These are phyloP conservation scores for Spea multiplicata DNA, from an alignment of 2,113 vertebrate genomes.

Conservation along the genomic window DNA sequence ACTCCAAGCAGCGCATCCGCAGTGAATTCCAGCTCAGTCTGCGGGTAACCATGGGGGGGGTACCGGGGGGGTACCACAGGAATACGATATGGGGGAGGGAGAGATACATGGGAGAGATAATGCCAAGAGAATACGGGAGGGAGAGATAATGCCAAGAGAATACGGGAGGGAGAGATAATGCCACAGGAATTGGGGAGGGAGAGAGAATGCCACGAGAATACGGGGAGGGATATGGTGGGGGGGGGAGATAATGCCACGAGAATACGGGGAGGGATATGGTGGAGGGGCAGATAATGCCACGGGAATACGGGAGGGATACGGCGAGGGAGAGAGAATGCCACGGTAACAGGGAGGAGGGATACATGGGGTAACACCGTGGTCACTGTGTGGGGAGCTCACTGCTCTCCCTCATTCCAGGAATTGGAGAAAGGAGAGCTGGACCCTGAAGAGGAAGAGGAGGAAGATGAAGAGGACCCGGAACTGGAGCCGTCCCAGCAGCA, in stretches of 20 bases:
- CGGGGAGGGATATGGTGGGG: neutral
- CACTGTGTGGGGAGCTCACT: no score
- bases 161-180: neutral
- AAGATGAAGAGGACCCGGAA: slow-evolving; percentile 18
- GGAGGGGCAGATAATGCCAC: neutral
- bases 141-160: no score
- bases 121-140: neutral
- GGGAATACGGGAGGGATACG: neutral
- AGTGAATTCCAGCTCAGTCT: slow-evolving; percentile 34
- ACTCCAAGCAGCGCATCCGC: slow-evolving; percentile 42
- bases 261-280: no score
- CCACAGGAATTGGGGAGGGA: neutral
- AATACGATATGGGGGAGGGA: no score
- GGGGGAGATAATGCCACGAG: neutral
- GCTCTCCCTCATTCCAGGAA: slow-evolving; percentile 24
- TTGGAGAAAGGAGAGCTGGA: slow-evolving; percentile 3
- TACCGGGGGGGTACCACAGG: no score
- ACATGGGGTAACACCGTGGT: neutral
- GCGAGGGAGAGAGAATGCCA: neutral
- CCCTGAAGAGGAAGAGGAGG: slow-evolving; percentile 18
- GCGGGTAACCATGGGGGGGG: slow-evolving; percentile 41
- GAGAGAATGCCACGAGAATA: neutral
- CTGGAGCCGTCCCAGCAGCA: neutral
- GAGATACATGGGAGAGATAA: no score
- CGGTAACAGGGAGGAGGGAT: neutral